Percentiles rank a stretch among this genome's conserved stretches.
Evolutionary conservation across 2,888 invertebrate species (phyloP).

Genomic region (Teleogryllus oceanicus): DNA sequence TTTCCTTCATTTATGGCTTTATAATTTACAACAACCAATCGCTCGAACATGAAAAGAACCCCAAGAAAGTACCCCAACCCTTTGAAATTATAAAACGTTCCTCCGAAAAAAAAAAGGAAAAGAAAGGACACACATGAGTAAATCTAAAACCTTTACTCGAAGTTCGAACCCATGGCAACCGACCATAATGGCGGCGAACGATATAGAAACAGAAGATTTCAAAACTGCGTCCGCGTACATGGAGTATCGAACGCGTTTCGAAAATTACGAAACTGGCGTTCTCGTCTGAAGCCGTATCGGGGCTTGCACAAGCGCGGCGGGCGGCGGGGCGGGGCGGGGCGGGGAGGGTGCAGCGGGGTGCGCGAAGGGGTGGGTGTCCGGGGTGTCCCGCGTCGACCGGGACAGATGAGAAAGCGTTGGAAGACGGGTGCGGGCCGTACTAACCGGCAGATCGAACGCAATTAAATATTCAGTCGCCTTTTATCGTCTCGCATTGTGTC

Average conservation of each 20-base stretch:
- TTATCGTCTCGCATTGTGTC: constrained; percentile 8
- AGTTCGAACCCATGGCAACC: neutral
- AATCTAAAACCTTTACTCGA: neutral
- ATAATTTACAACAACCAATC: no score
- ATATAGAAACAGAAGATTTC: neutral
- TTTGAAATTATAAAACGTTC: no score
- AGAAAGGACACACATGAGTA: no score
- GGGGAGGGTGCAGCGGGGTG: no score
- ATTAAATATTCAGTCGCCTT: constrained; percentile 18
- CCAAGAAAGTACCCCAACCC: no score
- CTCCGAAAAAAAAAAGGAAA: no score
- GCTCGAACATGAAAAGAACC: no score
- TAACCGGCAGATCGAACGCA: constrained; percentile 7
- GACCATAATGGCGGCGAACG: neutral
- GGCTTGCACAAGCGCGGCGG: no score
- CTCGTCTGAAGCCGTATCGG: no score
- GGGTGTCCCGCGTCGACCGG: neutral
- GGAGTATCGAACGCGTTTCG: constrained; percentile 6
- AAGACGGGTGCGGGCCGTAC: neutral
- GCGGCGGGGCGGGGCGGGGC: no score
- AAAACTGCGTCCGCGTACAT: neutral
- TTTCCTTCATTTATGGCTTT: no score
- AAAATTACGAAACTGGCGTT: neutral
- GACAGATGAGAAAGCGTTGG: neutral
- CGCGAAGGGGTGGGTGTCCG: neutral